A percentile compares a stretch with the other conserved stretches of the same genome.
phyloP scores from a whole-genome alignment of 2,113 vertebrate species.

The Tragelaphus strepsiceros region DNA sequence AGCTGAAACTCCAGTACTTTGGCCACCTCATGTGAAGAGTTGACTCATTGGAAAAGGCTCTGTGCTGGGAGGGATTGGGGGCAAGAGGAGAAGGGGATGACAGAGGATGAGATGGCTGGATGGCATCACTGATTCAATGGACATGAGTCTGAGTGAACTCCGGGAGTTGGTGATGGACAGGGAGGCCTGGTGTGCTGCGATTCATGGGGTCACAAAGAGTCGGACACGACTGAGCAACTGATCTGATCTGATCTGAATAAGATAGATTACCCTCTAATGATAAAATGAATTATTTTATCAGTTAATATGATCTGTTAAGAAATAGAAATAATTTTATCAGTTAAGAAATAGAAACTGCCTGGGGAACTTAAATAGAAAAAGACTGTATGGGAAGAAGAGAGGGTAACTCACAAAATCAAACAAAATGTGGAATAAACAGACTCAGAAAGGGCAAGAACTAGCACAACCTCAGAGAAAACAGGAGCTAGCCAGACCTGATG shows the following conservation, averaged over 20 bases:
- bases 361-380: not conserved
- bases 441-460: not conserved
- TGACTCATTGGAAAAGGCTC: too few relatives aligned
- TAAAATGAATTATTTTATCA: constrained; percentile 20
- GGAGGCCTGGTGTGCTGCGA: too few relatives aligned
- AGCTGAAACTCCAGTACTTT: too few relatives aligned
- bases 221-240: too few relatives aligned
- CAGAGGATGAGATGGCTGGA: too few relatives aligned
- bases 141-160: too few relatives aligned
- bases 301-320: not conserved
- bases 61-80: too few relatives aligned
- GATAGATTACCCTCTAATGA: not conserved
- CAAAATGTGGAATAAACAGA: not conserved
- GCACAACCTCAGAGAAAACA: not conserved
- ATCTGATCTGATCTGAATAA: not conserved
- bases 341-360: constrained; percentile 1
- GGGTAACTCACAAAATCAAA: not conserved
- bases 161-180: too few relatives aligned
- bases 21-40: too few relatives aligned
- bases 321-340: not conserved
- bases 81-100: too few relatives aligned
- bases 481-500: not conserved
- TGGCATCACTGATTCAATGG: too few relatives aligned
- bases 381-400: not conserved
- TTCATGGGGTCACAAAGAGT: too few relatives aligned